A percentile compares a stretch with the other conserved stretches of the same genome.
These are phyloP conservation scores for Coturnix japonica DNA, from an alignment of 2,113 vertebrate genomes.

Conservation along the genomic window DNA sequence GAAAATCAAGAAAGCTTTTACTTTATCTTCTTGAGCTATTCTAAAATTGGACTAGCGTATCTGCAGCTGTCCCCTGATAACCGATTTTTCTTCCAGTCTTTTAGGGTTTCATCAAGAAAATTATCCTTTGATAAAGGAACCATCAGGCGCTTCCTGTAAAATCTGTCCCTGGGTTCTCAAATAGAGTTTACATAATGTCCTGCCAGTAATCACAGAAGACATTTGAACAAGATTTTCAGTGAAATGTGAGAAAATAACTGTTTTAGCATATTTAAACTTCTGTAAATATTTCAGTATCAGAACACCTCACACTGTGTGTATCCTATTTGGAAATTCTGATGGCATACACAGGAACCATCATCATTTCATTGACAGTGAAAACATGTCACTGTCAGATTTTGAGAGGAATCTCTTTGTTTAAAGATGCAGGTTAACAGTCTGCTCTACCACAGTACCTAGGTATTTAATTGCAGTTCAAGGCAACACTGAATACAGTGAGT, in stretches of 20 bases:
- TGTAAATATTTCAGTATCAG: background rate
- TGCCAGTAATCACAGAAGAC: background rate
- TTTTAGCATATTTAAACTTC: background rate
- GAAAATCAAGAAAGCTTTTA: background rate
- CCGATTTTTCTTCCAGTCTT: background rate
- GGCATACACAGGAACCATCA: background rate
- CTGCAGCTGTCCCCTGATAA: constrained; percentile 5
- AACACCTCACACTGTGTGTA: background rate
- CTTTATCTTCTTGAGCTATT: background rate
- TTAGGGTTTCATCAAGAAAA: background rate
- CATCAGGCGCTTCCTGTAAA: background rate
- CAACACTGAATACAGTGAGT: background rate
- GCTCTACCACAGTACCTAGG: background rate
- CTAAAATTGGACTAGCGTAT: background rate
- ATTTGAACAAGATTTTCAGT: background rate
- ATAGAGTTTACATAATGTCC: background rate
- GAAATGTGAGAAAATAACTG: background rate
- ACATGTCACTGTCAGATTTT: background rate
- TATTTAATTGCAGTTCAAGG: background rate
- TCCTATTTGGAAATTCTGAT: background rate
- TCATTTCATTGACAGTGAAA: background rate
- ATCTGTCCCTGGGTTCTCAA: background rate
- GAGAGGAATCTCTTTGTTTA: background rate
- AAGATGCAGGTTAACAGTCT: background rate
- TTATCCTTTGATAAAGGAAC: background rate